Evolutionary conservation across 2,888 invertebrate genomes (phyloP), one percentile per base, ranked within the genome.

Genomic region (Eristalis pertinax): DNA sequence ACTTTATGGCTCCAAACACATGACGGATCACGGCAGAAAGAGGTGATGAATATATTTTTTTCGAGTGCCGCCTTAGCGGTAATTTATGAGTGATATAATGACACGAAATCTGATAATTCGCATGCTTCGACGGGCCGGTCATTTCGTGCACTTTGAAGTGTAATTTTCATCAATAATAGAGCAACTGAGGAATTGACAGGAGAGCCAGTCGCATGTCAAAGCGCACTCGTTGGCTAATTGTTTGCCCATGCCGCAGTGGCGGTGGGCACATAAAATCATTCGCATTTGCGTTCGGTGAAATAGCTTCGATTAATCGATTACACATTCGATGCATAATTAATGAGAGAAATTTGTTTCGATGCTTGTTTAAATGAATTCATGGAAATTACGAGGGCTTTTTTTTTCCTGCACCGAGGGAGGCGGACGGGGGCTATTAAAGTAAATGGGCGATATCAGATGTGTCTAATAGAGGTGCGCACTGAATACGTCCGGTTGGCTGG

Each of bases 141-240:
- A 29, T 63, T 32, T 22, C 24, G 22, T 35, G 15, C 35, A n/a
- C 56, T 50, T 70, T 19, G 50, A 72, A 72, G 75, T 72, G 65
- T 72, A 80, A 80, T 80, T 78, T 64, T 62, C 67, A 74, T 78
- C 60, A 35, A 77, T 50, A 65, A 76, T 67, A 19, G 63, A 76
- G 67, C 68, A 32, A 64, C 62, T 65, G 74, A 69, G 50, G 32
- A 76, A 76, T 68, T 84, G 84, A 84, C 81, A 81, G 72, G 41
- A 73, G 80, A 81, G 75, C 67, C 81, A 81, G 67, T 84, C 63
- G 81, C 84, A 73, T 81, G 84, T 81, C 75, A 76, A 76, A 76
- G 38, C 67, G 38, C 67, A 58, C 56, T 8, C 70, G 60, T 19
- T 58, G 67, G 76, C 72, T 84, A 76, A 76, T 80, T 84, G 84